Evolutionary conservation across 1,140 invertebrate species (phyloP).

Genomic region (Diplogasteroides magnus): DNA sequence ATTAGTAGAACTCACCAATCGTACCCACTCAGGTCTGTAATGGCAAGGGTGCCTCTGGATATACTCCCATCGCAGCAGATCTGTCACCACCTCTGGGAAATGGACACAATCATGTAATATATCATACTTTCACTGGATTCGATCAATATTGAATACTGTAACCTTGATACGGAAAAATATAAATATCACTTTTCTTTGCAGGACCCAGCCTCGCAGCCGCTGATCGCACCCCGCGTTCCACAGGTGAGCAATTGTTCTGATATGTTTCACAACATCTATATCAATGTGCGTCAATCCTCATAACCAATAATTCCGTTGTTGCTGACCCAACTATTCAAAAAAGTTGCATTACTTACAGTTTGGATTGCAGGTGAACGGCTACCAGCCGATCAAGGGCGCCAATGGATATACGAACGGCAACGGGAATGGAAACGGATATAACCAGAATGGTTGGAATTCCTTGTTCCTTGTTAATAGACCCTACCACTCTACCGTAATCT

Average conservation of each 20-base stretch:
- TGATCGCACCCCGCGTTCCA: constrained; percentile 7
- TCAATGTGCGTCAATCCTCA: no score
- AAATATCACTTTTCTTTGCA: background rate
- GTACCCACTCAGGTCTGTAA: constrained; percentile 4
- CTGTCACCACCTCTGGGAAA: constrained; percentile 36
- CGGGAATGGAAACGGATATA: constrained; percentile 23
- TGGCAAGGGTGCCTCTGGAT: constrained; percentile 23
- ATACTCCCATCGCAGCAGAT: constrained; percentile 40
- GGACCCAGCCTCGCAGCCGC: background rate
- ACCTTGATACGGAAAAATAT: no score
- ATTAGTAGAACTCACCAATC: no score
- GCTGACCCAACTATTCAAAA: background rate
- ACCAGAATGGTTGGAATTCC: constrained; percentile 18
- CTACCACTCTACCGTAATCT: no score
- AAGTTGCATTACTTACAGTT: background rate
- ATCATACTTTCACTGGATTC: no score
- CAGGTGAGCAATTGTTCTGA: background rate
- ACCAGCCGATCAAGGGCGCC: constrained; percentile 38
- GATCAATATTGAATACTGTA: no score
- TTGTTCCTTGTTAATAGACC: background rate
- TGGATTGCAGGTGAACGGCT: constrained; percentile 34
- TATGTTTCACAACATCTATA: no score
- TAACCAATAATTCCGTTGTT: no score
- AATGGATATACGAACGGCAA: constrained; percentile 14
- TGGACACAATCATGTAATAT: no score